Conservation (phyloP, 2,888 invertebrate species). For the Lacanobia oleracea region DNA sequence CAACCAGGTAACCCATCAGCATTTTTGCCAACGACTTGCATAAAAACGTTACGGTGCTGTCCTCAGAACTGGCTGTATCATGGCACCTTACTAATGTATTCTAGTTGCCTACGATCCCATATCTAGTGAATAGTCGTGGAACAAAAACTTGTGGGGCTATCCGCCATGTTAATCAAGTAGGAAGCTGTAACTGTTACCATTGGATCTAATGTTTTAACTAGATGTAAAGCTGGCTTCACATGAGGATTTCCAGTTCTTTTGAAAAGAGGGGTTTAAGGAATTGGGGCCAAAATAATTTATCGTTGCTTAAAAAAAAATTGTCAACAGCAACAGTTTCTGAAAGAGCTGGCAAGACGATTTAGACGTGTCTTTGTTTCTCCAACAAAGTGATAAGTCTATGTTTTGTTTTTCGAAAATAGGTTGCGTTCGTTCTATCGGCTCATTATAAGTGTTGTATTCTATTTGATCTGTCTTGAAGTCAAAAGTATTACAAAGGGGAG, state of each 20-base stretch:
- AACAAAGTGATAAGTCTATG: no score
- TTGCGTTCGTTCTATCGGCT: background rate
- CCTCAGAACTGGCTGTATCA: constrained; percentile 18
- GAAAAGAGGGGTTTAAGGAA: background rate
- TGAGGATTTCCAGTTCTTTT: background rate
- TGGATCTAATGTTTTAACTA: constrained; percentile 20
- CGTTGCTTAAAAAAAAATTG: background rate
- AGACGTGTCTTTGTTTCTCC: no score
- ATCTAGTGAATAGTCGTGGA: constrained; percentile 3
- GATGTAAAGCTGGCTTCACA: constrained; percentile 5
- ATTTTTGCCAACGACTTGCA: background rate
- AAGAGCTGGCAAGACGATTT: no score
- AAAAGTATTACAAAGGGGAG: background rate
- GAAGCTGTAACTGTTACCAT: constrained; percentile 30
- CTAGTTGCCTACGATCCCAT: constrained; percentile 25
- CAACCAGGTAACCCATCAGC: no score
- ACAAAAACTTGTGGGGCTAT: constrained; percentile 47
- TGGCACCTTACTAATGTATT: constrained; percentile 37
- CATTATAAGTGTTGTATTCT: background rate
- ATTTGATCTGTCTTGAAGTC: background rate
- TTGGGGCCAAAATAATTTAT: background rate
- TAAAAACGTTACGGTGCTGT: constrained; percentile 7
- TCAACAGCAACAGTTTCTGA: no score
- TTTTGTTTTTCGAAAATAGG: no score
- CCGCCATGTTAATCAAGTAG: constrained; percentile 48